Percentiles rank a stretch among this genome's conserved stretches.
Conservation (phyloP, 2,113 vertebrate genomes). For the Protobothrops mucrosquamatus region DNA sequence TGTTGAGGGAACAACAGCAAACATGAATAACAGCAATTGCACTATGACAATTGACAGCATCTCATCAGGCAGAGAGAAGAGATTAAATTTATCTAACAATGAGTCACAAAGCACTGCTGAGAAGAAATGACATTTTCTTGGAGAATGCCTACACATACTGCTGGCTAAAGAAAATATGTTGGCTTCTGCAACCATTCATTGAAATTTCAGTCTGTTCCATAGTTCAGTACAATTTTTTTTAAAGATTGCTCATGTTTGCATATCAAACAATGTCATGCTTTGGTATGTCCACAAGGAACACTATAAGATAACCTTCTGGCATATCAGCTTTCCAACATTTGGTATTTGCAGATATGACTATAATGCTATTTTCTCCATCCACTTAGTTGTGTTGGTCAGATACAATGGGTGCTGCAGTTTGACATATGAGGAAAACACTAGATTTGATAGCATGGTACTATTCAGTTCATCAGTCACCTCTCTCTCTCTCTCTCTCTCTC, state of each 20-base stretch:
- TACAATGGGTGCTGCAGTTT: not conserved
- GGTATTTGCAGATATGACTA: not conserved
- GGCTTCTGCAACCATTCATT: not conserved
- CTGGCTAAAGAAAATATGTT: not conserved
- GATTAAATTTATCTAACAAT: conserved; percentile 14
- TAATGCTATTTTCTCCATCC: not conserved
- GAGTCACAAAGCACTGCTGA: conserved; percentile 1
- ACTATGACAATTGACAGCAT: not conserved
- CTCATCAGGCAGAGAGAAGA: conserved; percentile 10
- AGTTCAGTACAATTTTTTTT: not conserved
- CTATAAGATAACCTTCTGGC: not conserved
- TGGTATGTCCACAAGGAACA: not conserved
- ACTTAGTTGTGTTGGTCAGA: not conserved
- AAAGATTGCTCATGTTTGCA: not conserved
- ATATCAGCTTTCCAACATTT: not conserved
- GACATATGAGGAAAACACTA: not conserved
- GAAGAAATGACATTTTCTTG: conserved; percentile 18
- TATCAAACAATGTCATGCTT: not conserved
- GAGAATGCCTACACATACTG: not conserved
- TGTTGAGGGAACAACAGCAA: conserved; percentile 4
- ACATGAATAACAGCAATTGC: conserved; percentile 27
- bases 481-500: no score
- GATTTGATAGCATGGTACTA: not conserved
- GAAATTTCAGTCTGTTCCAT: not conserved
- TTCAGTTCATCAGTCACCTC: not conserved